Evolutionary conservation across 2,888 invertebrate species (phyloP).

Genomic region (Drosophila dives): DNA sequence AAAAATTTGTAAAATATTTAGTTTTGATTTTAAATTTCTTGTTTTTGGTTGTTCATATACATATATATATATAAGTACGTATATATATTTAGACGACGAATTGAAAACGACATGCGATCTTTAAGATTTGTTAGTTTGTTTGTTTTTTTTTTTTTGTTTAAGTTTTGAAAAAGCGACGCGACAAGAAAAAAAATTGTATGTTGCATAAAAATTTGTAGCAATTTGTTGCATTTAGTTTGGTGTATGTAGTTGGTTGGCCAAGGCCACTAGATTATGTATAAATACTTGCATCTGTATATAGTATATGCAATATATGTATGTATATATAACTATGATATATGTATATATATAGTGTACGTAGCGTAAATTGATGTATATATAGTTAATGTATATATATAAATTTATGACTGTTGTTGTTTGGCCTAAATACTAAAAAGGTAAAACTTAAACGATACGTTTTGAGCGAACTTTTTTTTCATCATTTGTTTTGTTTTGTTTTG

Average conservation of each 20-base stretch:
- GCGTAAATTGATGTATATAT: slow-evolving; percentile 41
- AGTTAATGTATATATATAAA: slow-evolving; percentile 25
- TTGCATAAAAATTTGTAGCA: slow-evolving; percentile 74
- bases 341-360: slow-evolving; percentile 39
- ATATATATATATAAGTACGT: slow-evolving; percentile 30
- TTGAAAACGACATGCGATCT: slow-evolving; percentile 64
- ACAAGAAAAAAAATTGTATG: slow-evolving; percentile 50
- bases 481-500: slow-evolving; percentile 3
- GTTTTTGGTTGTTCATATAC: slow-evolving; percentile 16
- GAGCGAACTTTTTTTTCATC: slow-evolving; percentile 54
- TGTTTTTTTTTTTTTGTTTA: slow-evolving; percentile 16
- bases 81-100: slow-evolving; percentile 58
- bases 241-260: slow-evolving; percentile 74
- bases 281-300: slow-evolving; percentile 44
- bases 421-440: slow-evolving; percentile 51
- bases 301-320: slow-evolving; percentile 31
- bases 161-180: slow-evolving; percentile 60
- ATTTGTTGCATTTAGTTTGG: slow-evolving; percentile 78
- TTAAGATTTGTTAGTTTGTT: slow-evolving; percentile 34
- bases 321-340: slow-evolving; percentile 48
- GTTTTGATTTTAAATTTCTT: slow-evolving; percentile 59
- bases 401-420: slow-evolving; percentile 47
- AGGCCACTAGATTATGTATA: slow-evolving; percentile 62
- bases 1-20: slow-evolving; percentile 71
- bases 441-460: slow-evolving; percentile 68